Evolutionary conservation across 2,797 vertebrate genomes (phyloP).

Genomic region (Gila robusta): DNA sequence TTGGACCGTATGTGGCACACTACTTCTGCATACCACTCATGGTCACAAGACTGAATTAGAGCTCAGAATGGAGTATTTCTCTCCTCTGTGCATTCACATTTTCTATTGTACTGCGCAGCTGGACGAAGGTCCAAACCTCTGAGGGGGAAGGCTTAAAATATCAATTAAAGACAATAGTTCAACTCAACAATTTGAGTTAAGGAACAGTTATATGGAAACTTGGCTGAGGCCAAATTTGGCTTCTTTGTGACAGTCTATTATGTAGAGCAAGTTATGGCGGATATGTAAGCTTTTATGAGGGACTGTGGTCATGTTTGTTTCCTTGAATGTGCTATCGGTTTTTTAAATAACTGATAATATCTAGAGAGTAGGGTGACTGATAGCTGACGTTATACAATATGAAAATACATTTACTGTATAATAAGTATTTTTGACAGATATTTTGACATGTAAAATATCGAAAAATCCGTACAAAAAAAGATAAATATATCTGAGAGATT

Average conservation of each 20-base stretch:
- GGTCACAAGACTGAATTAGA: constrained; percentile 25
- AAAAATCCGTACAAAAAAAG: too few relatives aligned
- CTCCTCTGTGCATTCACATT: constrained; percentile 45
- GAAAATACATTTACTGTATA: not conserved
- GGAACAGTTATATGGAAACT: constrained; percentile 43
- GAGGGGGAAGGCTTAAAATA: constrained; percentile 47
- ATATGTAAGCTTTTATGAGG: not conserved
- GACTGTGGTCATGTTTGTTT: not conserved
- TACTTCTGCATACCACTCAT: constrained; percentile 37
- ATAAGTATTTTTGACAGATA: not conserved
- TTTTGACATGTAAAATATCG: not conserved
- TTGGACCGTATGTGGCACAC: constrained; percentile 2
- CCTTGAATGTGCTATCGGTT: not conserved
- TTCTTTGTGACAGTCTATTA: constrained; percentile 22
- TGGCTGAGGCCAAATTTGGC: constrained; percentile 42
- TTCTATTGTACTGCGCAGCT: constrained; percentile 48
- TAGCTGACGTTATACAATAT: not conserved
- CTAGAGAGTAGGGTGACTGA: not conserved
- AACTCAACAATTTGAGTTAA: constrained; percentile 31
- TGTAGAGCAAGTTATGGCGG: not conserved
- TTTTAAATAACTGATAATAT: not conserved
- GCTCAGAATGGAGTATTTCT: constrained; percentile 49
- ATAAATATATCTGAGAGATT: too few relatives aligned
- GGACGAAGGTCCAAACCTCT: constrained; percentile 37
- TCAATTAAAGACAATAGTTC: constrained; percentile 53